These are phyloP conservation scores for Tetragnatha versicolor DNA, from an alignment of 1,140 invertebrate species.

Conservation along the genomic window DNA sequence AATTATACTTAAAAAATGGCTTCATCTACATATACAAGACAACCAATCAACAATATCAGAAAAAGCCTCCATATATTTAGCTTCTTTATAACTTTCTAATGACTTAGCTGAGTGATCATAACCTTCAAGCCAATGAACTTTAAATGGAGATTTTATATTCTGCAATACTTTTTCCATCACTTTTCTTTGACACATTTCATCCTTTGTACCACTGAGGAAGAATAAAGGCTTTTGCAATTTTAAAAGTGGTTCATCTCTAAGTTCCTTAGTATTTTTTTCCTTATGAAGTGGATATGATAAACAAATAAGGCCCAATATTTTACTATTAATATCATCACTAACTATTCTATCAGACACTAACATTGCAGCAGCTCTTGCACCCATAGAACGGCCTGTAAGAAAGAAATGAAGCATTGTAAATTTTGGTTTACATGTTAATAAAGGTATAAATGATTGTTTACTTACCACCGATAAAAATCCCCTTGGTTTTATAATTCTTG, in stretches of 20 bases:
- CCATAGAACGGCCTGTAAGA: slow-evolving; percentile 40
- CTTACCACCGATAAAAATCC: slow-evolving; percentile 41
- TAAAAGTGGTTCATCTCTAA: slow-evolving; percentile 28
- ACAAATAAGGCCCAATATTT: slow-evolving; percentile 32
- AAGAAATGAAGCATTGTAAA: neutral
- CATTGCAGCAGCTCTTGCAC: slow-evolving; percentile 42
- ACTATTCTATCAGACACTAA: neutral
- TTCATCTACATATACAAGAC: neutral
- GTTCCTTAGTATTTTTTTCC: neutral
- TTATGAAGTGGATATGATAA: slow-evolving; percentile 43
- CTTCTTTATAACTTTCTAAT: slow-evolving; percentile 21
- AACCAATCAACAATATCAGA: slow-evolving; percentile 15
- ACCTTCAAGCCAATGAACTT: slow-evolving; percentile 28
- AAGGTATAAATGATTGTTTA: neutral
- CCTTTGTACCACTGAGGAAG: slow-evolving; percentile 40
- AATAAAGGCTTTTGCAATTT: slow-evolving; percentile 17
- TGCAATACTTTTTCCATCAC: slow-evolving; percentile 11
- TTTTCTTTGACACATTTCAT: slow-evolving; percentile 45
- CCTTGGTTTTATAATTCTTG: slow-evolving; percentile 10
- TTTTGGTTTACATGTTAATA: neutral
- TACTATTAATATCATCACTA: neutral
- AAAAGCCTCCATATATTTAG: slow-evolving; percentile 6
- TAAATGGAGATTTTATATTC: slow-evolving; percentile 1
- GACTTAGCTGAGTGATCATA: slow-evolving; percentile 19
- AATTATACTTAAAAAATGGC: neutral